These are phyloP conservation scores for Polypterus bichir DNA, from an alignment of 2,113 vertebrate species.

Conservation along the genomic window DNA sequence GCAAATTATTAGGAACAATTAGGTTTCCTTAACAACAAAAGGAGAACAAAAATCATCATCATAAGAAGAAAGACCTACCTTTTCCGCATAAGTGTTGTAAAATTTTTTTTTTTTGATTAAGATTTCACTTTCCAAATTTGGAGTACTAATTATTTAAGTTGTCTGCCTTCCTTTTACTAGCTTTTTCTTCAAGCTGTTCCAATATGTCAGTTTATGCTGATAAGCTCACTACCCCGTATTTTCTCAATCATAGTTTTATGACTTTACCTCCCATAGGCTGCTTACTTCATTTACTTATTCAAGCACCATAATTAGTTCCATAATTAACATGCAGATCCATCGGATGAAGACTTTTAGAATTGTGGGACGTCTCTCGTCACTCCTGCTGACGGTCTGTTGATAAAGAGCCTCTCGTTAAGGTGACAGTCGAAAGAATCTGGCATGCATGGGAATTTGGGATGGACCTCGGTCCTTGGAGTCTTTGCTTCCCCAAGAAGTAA, in stretches of 20 bases:
- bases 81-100: neutral
- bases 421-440: conserved; percentile 32
- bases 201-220: conserved; percentile 50
- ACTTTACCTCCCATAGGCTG: conserved; percentile 54
- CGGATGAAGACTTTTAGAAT: conserved; percentile 49
- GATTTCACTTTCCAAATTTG: conserved; percentile 41
- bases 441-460: conserved; percentile 38
- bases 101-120: conserved; percentile 18
- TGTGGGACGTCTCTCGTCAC: conserved; percentile 45
- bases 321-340: conserved; percentile 60
- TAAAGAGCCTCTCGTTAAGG: conserved; percentile 46
- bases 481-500: conserved; percentile 45
- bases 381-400: conserved; percentile 47
- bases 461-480: conserved; percentile 35
- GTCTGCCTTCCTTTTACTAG: conserved; percentile 49
- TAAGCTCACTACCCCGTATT: conserved; percentile 55
- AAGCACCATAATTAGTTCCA: conserved; percentile 59
- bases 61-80: too few species aligned
- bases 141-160: conserved; percentile 54
- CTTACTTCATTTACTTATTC: conserved; percentile 59
- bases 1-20: conserved; percentile 75
- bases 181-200: conserved; percentile 41
- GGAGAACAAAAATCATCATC: conserved; percentile 28
- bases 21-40: conserved; percentile 72
- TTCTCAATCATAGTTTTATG: conserved; percentile 50